Base-by-base conservation (phyloP, 2,797 vertebrate species). In the Karalla daura region DNA sequence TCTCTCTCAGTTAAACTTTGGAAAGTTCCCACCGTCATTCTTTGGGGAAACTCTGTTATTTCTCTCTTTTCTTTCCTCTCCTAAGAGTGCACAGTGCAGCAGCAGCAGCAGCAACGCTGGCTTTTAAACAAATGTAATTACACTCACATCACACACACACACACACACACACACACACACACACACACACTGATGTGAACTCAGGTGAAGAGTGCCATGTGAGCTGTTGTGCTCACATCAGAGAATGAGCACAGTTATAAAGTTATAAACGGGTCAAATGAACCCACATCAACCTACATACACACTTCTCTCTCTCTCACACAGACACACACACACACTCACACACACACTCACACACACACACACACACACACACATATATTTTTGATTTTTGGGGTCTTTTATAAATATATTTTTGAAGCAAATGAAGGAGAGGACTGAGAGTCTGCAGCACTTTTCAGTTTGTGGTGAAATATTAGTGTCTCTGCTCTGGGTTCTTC, bases 1-100 rank as follows among this genome's bases (percentile, higher is more conserved):
- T 44, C 25, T 2, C 21, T 43, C 32, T 0, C 37, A 5, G 5
- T 35, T 4, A 49, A 62, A 75, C 59, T 80, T 81, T 71, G 17
- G 43, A 37, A 68, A 70, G 21, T 75, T 76, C 25, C 24, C 54
- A 23, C 58, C 43, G 4, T 58, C 52, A 15, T 62, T 56, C 68
- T 71, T 63, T 12, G 50, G 67, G 60, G 69, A 54, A 64, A 55
- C 52, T 43, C 24, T 25, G n/a, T 12, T 54, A 18, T 47, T 32
- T 51, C 27, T 32, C 17, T 64, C 18, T 24, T 8, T 68, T 43
- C n/a, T n/a, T n/a, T n/a, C n/a, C n/a, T 61, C 13, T 39, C 40
- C 18, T 27, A n/a, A 4, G 54, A 74, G 60, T 39, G 65, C 25
- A 18, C 51, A 66, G 18, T 54, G 49, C 63, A 18, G 30, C 59